Evolutionary conservation across 35 echinoderm and acorn worm genomes (phyloP).

Genomic region (Stichopus chloronotus): DNA sequence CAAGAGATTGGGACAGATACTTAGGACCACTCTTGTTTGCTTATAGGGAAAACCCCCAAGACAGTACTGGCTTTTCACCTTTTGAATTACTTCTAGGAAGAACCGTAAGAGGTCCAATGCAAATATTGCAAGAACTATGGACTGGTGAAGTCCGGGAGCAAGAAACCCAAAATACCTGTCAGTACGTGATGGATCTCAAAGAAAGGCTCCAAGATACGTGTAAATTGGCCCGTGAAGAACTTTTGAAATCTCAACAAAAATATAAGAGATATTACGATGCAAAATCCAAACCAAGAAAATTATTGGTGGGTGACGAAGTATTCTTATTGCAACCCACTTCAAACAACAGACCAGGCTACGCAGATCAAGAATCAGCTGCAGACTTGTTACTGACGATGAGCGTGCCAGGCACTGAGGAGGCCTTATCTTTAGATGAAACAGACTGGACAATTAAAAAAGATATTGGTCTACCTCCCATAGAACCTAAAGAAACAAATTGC

Average conservation of each 20-base stretch:
- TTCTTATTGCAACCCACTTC: conserved; percentile 61
- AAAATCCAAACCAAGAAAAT: conserved; percentile 37
- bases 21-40: conserved; percentile 29
- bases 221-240: conserved; percentile 38
- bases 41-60: conserved; percentile 8
- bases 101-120: conserved; percentile 53
- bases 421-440: not conserved
- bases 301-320: conserved; percentile 54
- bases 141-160: conserved; percentile 7
- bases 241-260: conserved; percentile 40
- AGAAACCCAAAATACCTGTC: conserved; percentile 55
- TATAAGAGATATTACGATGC: conserved; percentile 49
- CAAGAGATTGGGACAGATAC: conserved; percentile 68
- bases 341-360: conserved; percentile 47
- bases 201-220: conserved; percentile 60
- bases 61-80: conserved; percentile 30
- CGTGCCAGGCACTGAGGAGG: not conserved
- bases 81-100: conserved; percentile 49
- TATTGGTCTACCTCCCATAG: not conserved
- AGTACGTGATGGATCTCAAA: conserved; percentile 66
- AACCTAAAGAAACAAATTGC: not conserved
- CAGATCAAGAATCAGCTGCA: conserved; percentile 33
- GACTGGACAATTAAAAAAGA: not conserved
- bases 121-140: conserved; percentile 48
- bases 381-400: conserved; percentile 10